Base-by-base conservation (phyloP, 1,140 invertebrate genomes). In the Temnothorax curvispinosus region DNA sequence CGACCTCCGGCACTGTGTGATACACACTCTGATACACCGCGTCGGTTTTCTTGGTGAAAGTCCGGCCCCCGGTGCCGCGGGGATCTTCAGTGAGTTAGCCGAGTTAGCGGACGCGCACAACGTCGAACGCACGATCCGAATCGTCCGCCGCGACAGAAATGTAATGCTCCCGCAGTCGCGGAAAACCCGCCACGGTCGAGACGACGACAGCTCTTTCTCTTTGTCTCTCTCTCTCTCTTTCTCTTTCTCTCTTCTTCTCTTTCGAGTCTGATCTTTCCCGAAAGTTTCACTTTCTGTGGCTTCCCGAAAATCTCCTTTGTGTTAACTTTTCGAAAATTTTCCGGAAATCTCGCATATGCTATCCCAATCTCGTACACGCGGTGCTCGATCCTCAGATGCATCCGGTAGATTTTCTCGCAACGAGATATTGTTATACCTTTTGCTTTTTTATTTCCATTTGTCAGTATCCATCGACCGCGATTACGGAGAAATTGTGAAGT, bases 81-180 rank as follows among this genome's bases (percentile, higher is more conserved):
- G 69, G 41, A 75, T 84, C n/a, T 6, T 44, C 32, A 69, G 69
- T 84, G 69, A 84, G 65, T 69, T 69, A 27, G 32, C 41, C 27
- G 69, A 62, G 69, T 47, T 35, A 21, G 44, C 80, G 13, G 44
- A 38, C 78, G 64, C 64, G 67, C 8, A 60, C 52, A 11, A 60
- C 80, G 60, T 15, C 18, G 8, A 41, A 75, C 72, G 72, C 54
- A 27, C 74, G n/a, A 52, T 41, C 15, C 41, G 6, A 21, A 65
- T 52, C 41, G 52, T 58, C 18, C 67, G 80, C 21, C 80, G 80
- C 67, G 58, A 84, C 69, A 75, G 54, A 75, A 75, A 74, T 84
- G 80, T 84, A 84, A 84, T 75, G 69, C 52, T 54, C n/a, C 21
- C 62, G 38, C 54, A 75, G 8, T 62, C 32, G 80, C 44, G 80